phyloP scores from a whole-genome alignment of 2,113 vertebrate genomes.

The Hemicordylus capensis region DNA sequence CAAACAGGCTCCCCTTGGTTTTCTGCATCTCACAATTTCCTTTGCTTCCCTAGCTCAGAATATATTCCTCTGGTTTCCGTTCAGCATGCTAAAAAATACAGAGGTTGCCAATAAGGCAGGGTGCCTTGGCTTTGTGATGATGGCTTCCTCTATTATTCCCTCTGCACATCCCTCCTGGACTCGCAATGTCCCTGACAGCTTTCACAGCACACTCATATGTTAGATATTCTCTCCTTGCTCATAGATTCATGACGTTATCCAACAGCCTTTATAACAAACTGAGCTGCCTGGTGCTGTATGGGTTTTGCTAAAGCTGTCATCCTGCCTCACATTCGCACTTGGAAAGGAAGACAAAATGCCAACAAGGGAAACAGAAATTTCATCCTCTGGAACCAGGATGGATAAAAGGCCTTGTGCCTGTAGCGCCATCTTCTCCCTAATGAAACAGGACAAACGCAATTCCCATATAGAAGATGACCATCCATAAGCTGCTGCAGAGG shows the following conservation, averaged over 20 bases:
- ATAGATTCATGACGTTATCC: neutral
- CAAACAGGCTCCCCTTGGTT: neutral
- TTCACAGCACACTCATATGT: neutral
- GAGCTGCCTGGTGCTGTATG: neutral
- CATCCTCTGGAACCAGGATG: neutral
- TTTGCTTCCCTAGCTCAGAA: slow-evolving; percentile 4
- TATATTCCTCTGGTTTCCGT: neutral
- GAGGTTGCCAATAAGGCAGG: neutral
- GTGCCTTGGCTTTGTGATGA: neutral
- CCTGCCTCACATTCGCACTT: neutral
- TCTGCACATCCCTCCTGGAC: neutral
- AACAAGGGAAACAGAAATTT: neutral
- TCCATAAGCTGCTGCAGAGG: neutral
- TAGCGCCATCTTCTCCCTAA: neutral
- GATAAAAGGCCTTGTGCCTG: neutral
- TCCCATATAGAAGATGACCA: neutral
- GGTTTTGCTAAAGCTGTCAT: neutral
- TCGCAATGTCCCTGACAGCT: slow-evolving; percentile 5
- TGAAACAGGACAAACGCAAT: neutral
- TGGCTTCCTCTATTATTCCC: slow-evolving; percentile 8
- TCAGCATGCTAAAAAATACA: neutral
- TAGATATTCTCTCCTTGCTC: neutral
- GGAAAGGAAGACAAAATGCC: slow-evolving; percentile 20
- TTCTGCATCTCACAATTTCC: neutral
- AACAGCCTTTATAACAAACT: neutral